phyloP scores from a whole-genome alignment of 2,113 vertebrate genomes.

The Eretmochelys imbricata region DNA sequence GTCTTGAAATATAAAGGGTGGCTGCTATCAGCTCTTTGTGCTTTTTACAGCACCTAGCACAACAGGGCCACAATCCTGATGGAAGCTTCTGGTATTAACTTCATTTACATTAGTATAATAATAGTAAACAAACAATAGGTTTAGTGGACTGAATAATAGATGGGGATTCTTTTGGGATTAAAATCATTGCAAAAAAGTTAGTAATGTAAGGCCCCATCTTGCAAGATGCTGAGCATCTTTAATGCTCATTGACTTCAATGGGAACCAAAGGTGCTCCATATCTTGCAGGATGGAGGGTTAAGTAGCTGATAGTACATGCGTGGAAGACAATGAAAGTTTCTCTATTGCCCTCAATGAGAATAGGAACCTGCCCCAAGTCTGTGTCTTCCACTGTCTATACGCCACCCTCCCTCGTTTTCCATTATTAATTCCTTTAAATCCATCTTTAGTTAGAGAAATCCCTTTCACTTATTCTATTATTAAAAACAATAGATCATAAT shows the following conservation, averaged over 20 bases:
- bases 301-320: not conserved
- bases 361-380: not conserved
- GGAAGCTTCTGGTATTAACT: not conserved
- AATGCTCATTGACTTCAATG: not conserved
- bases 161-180: not conserved
- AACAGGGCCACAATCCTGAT: not conserved
- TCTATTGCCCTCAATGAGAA: not conserved
- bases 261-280: not conserved
- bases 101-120: not conserved
- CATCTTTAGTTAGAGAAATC: not conserved
- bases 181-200: not conserved
- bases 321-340: not conserved
- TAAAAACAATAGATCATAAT: not conserved
- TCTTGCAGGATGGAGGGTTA: not conserved
- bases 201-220: not conserved
- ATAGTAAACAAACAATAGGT: not conserved
- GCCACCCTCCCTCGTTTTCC: not conserved
- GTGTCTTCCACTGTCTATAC: not conserved
- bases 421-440: not conserved
- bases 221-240: not conserved
- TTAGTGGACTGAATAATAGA: not conserved
- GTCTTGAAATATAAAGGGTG: not conserved
- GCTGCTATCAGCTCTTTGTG: not conserved
- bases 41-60: not conserved
- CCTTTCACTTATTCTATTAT: not conserved